Evolutionary conservation across 1,140 invertebrate species (phyloP), one percentile per base, ranked within the genome.

Genomic region (Nymphalis io): DNA sequence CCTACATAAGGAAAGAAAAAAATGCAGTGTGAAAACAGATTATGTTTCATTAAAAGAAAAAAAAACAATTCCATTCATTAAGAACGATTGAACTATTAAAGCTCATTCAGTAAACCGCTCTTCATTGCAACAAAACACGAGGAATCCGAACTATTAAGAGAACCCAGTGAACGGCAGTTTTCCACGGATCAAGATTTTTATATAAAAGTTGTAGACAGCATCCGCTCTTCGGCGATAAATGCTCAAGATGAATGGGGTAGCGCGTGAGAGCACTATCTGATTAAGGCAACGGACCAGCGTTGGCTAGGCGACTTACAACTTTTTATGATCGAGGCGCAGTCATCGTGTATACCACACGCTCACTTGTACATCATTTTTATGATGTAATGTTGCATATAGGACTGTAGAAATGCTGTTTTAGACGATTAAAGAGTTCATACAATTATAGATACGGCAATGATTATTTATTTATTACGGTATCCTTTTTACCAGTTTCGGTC

Each of bases 181-280:
- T 84, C 77, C 74, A 78, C 73, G 76, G 77, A 82, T 78, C 74
- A 73, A 82, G 80, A 84, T 84, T 80, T 82, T 78, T 82, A 84
- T 83, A 74, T 75, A 75, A 61, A 75, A 75, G 72, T 73, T 72
- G 73, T 72, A 70, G 76, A 81, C 79, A 79, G 79, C 82, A 86
- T 89, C 88, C 85, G 85, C 78, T 78, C 84, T 70, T 65, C 75
- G 53, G 75, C 73, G 80, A 83, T 84, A 82, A 85, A 83, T 85
- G 77, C 72, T 68, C 64, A 68, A 81, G 83, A 87, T 88, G 84
- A 87, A 90, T 90, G 84, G 72, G 80, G 69, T 73, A 61, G 48
- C 77, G 78, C 84, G 87, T 89, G 87, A 88, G 88, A 84, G 79
- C 75, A 84, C 76, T 87, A 87, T 84, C 83, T 81, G 81, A 87